These are phyloP conservation scores for Tadarida brasiliensis DNA, from an alignment of 2,797 vertebrate species.

Conservation along the genomic window DNA sequence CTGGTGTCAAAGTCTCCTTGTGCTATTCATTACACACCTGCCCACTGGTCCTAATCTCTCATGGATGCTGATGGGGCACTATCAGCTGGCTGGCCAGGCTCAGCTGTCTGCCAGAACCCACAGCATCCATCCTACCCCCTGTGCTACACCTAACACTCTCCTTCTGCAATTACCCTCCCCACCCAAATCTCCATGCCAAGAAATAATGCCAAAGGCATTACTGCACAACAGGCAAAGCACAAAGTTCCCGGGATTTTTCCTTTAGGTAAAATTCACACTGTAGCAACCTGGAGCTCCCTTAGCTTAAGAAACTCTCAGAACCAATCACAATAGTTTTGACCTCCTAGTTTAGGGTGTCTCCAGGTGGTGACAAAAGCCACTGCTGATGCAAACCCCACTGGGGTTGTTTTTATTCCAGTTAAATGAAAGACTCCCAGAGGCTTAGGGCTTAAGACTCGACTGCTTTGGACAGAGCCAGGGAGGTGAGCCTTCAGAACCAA, in stretches of 20 bases:
- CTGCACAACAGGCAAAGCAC: slow-evolving; percentile 60
- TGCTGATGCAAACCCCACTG: slow-evolving; percentile 21
- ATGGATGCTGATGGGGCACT: neutral
- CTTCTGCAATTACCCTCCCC: slow-evolving; percentile 78
- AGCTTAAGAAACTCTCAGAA: slow-evolving; percentile 12
- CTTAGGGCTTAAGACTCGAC: neutral
- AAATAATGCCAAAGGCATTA: slow-evolving; percentile 68
- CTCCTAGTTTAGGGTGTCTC: neutral
- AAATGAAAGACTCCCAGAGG: slow-evolving; percentile 62
- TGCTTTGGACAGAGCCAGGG: neutral
- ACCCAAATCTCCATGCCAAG: neutral
- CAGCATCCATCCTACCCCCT: neutral
- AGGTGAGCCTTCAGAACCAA: slow-evolving; percentile 6
- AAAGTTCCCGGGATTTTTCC: slow-evolving; percentile 56
- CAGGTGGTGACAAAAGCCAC: slow-evolving; percentile 7
- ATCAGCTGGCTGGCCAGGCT: neutral
- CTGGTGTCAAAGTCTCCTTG: neutral
- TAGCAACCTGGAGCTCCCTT: slow-evolving; percentile 3
- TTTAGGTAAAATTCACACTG: slow-evolving; percentile 57
- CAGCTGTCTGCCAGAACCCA: slow-evolving; percentile 38
- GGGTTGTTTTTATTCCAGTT: slow-evolving; percentile 48
- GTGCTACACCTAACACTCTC: neutral
- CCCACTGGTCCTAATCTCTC: neutral
- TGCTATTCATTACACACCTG: slow-evolving; percentile 19
- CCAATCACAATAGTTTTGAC: slow-evolving; percentile 42